Percentiles rank a stretch among this genome's conserved stretches.
Conservation (phyloP, 2,797 vertebrate species). For the Hypotaenidia okinawae region DNA sequence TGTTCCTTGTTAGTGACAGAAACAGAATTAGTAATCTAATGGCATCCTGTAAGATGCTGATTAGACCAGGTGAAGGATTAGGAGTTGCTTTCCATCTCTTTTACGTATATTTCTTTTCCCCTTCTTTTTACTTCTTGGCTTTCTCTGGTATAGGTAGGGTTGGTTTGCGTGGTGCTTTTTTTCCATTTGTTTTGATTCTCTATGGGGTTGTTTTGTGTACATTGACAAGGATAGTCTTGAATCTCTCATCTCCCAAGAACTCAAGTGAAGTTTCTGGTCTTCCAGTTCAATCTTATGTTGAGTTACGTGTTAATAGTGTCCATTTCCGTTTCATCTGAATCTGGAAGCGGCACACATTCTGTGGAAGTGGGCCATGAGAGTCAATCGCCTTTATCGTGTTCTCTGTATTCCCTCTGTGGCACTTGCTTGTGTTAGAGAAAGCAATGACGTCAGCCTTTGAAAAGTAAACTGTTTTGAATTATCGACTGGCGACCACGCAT, state of each 20-base stretch:
- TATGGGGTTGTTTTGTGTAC: not conserved
- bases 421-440: not conserved
- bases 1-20: not conserved
- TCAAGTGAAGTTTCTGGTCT: not conserved
- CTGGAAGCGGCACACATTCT: not conserved
- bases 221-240: not conserved
- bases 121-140: not conserved
- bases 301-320: not conserved
- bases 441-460: constrained; percentile 23
- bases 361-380: not conserved
- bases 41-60: not conserved
- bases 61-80: not conserved
- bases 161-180: too few relatives aligned
- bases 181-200: too few relatives aligned
- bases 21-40: not conserved
- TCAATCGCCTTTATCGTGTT: not conserved
- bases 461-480: constrained; percentile 48
- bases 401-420: not conserved
- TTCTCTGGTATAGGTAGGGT: not conserved
- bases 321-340: not conserved
- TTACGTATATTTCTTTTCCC: not conserved
- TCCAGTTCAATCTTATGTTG: not conserved
- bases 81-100: not conserved
- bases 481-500: not conserved
- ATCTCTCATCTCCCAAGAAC: not conserved